These are phyloP conservation scores for Aradophagus sp. DNA, from an alignment of 1,140 invertebrate genomes.

Conservation along the genomic window DNA sequence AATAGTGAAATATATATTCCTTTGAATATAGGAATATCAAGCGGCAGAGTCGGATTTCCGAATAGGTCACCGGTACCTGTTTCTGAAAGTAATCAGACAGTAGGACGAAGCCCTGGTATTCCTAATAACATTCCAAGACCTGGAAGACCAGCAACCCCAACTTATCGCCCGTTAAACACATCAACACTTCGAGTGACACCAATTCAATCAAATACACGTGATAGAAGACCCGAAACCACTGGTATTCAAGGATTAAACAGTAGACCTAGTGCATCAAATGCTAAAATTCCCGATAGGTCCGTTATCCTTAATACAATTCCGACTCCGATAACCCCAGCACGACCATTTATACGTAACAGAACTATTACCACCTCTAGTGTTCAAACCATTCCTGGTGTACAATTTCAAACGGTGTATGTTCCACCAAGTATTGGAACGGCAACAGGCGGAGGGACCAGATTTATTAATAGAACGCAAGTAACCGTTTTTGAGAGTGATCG, in stretches of 20 bases:
- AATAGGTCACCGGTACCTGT: conserved; percentile 28
- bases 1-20: conserved; percentile 16
- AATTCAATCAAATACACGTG: conserved; percentile 28
- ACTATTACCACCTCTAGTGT: too few species aligned
- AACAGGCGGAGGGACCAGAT: background rate
- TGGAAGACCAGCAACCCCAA: conserved; percentile 66
- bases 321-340: conserved; percentile 14
- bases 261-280: conserved; percentile 3
- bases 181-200: conserved; percentile 10
- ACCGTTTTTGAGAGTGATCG: too few species aligned
- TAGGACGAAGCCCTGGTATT: conserved; percentile 32
- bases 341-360: conserved; percentile 52
- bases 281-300: conserved; percentile 9
- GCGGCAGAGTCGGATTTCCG: conserved; percentile 33
- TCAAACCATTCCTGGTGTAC: too few species aligned
- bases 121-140: conserved; percentile 34
- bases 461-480: too few species aligned
- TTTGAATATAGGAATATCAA: conserved; percentile 36
- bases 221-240: conserved; percentile 8
- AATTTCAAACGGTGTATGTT: conserved; percentile 13
- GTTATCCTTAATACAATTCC: conserved; percentile 23
- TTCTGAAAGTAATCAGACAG: conserved; percentile 29
- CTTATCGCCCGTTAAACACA: conserved; percentile 65
- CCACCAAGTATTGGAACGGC: conserved; percentile 51
- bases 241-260: background rate